These are phyloP conservation scores for Lampris megalopsis DNA, from an alignment of 2,113 vertebrate genomes.

Conservation along the genomic window DNA sequence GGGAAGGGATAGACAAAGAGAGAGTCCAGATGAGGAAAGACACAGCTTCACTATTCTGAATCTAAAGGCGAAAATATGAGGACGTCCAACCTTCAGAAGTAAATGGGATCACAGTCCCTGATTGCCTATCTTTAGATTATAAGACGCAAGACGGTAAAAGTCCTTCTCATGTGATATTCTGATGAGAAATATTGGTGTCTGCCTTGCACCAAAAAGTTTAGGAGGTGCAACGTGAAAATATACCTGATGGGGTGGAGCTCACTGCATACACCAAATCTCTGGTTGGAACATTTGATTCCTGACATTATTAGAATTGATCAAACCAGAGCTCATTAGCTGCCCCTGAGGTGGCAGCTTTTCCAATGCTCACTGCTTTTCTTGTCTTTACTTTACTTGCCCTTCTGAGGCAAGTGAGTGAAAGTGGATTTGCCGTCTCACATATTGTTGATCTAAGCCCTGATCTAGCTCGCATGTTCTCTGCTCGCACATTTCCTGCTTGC, in stretches of 20 bases:
- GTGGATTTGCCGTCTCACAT: slow-evolving; percentile 18
- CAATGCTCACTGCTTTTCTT: neutral
- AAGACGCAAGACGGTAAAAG: slow-evolving; percentile 34
- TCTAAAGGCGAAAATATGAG: slow-evolving; percentile 49
- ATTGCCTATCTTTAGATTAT: slow-evolving; percentile 10
- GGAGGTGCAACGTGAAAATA: slow-evolving; percentile 3
- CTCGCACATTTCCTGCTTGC: slow-evolving; percentile 55
- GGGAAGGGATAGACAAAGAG: slow-evolving; percentile 24
- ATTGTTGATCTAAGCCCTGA: slow-evolving; percentile 57
- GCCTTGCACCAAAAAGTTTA: slow-evolving; percentile 7
- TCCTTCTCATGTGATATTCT: slow-evolving; percentile 19
- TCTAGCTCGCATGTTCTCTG: slow-evolving; percentile 42
- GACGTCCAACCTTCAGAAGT: slow-evolving; percentile 38
- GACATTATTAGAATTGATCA: neutral
- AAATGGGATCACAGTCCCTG: slow-evolving; percentile 67
- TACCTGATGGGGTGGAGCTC: slow-evolving; percentile 2
- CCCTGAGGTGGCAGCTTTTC: slow-evolving; percentile 3
- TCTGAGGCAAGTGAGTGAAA: slow-evolving; percentile 13
- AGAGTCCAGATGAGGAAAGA: slow-evolving; percentile 45
- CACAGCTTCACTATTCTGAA: slow-evolving; percentile 56
- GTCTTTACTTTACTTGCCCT: slow-evolving; percentile 27
- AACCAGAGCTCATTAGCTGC: neutral
- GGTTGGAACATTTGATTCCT: neutral
- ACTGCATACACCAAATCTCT: neutral
- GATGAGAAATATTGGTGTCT: slow-evolving; percentile 25